A percentile compares a stretch with the other conserved stretches of the same genome.
These are phyloP conservation scores for Nylanderia fulva DNA, from an alignment of 1,140 invertebrate genomes.

Conservation along the genomic window DNA sequence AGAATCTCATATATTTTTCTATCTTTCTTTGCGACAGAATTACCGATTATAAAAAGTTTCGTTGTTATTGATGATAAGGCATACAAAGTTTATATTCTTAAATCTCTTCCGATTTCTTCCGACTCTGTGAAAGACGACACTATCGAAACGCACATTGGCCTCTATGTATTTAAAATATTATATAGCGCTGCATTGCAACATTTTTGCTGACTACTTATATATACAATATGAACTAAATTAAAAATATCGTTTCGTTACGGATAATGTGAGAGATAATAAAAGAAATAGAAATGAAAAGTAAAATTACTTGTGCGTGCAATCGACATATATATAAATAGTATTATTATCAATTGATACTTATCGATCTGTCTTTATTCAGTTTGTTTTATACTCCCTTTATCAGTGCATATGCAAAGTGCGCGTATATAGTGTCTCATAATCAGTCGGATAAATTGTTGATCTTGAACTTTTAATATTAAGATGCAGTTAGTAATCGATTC, in stretches of 20 bases:
- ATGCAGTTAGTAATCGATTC: neutral
- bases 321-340: neutral
- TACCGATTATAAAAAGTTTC: slow-evolving; percentile 54
- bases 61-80: slow-evolving; percentile 45
- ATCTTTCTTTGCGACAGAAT: slow-evolving; percentile 65
- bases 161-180: slow-evolving; percentile 53
- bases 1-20: slow-evolving; percentile 71
- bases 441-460: neutral
- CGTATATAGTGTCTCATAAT: slow-evolving; percentile 7
- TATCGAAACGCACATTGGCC: slow-evolving; percentile 67
- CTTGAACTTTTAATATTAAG: neutral
- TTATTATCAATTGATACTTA: slow-evolving; percentile 1
- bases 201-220: slow-evolving; percentile 9
- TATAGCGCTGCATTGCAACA: slow-evolving; percentile 42
- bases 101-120: slow-evolving; percentile 16
- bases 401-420: slow-evolving; percentile 4
- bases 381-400: slow-evolving; percentile 26
- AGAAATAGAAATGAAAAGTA: neutral
- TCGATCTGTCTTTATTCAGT: slow-evolving; percentile 23
- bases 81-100: slow-evolving; percentile 37
- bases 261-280: slow-evolving; percentile 2
- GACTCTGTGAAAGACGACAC: slow-evolving; percentile 1
- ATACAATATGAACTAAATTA: slow-evolving; percentile 61
- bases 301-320: neutral
- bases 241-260: slow-evolving; percentile 27